Evolutionary conservation across 2,113 vertebrate species (phyloP), one percentile per base, ranked within the genome.

Genomic region (Aspidoscelis tigris): DNA sequence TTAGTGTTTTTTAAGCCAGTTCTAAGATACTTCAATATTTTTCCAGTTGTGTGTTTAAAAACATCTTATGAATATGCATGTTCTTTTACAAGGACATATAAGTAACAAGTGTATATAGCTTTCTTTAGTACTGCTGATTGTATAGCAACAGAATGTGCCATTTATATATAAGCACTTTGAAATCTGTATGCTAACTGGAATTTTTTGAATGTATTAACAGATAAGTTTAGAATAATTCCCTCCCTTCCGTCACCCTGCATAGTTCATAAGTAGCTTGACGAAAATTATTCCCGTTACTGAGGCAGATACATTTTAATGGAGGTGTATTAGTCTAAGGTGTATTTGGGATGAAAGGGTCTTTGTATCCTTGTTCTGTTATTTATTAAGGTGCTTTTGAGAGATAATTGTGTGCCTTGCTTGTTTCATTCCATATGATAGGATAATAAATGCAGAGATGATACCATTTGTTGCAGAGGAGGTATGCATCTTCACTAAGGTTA

Each of bases 61-160:
- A n/a, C 41, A 47, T 41, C 14, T 77, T 83, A 83, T 76, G 64
- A 76, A 83, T 83, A 76, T 83, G 73, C 64, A 83, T 55, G 41
- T 83, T 83, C 44, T 76, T 80, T 76, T 47, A 69, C 73, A 83
- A 83, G 75, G 55, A 83, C 66, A 76, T 76, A 44, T 83, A n/a
- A 77, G 69, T 83, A 77, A 69, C 74, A 77, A 55, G 76, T 77
- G 65, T 83, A 14, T 24, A 26, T 68, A 16, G 33, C 47, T 83
- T 83, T 76, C 82, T 83, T 76, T 83, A 76, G 22, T 69, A 26
- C 55, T 58, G 74, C 39, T 77, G 74, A 83, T 83, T 83, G 82
- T 83, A 58, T 77, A 69, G 47, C 64, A 69, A 77, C 44, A 83
- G 74, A 55, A 43, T 64, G 61, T 50, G 22, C 33, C 64, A 69